These are phyloP conservation scores for Megalops atlanticus DNA, from an alignment of 2,113 vertebrate species.

Conservation along the genomic window DNA sequence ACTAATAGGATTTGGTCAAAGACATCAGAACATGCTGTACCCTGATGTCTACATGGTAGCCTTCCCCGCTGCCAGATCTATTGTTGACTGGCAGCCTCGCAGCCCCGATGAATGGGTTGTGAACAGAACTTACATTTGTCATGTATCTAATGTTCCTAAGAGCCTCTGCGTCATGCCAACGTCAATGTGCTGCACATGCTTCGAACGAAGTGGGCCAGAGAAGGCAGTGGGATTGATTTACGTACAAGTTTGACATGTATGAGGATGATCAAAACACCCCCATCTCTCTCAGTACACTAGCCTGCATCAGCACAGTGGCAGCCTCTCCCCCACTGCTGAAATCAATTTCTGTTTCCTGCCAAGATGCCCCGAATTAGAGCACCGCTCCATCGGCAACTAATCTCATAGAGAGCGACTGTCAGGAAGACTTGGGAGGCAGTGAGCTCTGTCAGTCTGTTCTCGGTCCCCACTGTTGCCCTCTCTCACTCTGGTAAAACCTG, in stretches of 20 bases:
- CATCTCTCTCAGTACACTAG: constrained; percentile 12
- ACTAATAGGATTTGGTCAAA: too few species aligned
- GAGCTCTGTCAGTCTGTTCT: constrained; percentile 8
- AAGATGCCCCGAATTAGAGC: constrained; percentile 29
- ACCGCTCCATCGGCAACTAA: constrained; percentile 32
- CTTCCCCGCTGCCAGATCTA: too few species aligned
- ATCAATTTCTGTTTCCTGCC: constrained; percentile 39
- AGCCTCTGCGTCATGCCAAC: too few species aligned
- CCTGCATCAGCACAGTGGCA: constrained; percentile 1
- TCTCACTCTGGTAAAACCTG: neutral
- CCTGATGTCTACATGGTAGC: too few species aligned
- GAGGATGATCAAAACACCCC: neutral
- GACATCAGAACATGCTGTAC: too few species aligned
- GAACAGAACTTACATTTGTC: too few species aligned
- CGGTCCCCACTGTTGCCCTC: neutral
- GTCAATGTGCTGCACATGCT: neutral
- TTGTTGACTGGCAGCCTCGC: too few species aligned
- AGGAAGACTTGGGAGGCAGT: constrained; percentile 9
- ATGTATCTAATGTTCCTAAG: too few species aligned
- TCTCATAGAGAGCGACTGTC: constrained; percentile 29
- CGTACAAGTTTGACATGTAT: neutral
- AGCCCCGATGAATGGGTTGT: too few species aligned
- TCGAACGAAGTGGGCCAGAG: neutral
- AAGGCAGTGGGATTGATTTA: neutral
- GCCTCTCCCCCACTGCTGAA: constrained; percentile 40